Evolutionary conservation across 2,113 vertebrate genomes (phyloP), one percentile per base, ranked within the genome.

Genomic region (Eubucco bourcierii): DNA sequence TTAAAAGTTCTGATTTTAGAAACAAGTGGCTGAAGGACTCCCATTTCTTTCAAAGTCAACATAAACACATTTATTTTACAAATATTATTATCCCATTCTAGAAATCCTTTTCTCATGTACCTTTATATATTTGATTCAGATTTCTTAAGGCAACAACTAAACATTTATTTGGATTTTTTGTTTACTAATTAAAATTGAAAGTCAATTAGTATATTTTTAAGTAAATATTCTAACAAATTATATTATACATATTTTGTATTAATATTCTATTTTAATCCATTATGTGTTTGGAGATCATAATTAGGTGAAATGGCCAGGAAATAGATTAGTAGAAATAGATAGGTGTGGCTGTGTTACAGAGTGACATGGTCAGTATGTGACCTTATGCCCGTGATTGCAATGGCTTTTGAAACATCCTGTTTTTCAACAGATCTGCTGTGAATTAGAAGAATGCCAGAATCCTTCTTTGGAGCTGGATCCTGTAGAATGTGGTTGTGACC

Each of bases 381-480:
- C 39, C 15, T 60, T 67, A 53, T 16, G 31, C 15, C 44, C 31
- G 9, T 78, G 10, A 44, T 52, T 78, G 12, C 29, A 89, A 21
- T 56, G 31, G 53, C 23, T 83, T 85, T 65, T 96, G 44, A 84
- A 90, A 90, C 27, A 24, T 18, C 86, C 10, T 78, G 0, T 90
- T 87, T 96, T 91, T 95, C 75, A 50, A 95, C 87, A 99, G 99
- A 98, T 99, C 37, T 99, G 98, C 95, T 98, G 98, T 59, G 98
- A 99, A 91, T 95, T 99, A 76, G 98, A 99, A 93, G 98, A 99
- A 91, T 97, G 97, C 84, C 98, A 98, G 80, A 98, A 95, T 86
- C 98, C 97, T 91, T 98, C 95, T 96, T 97, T 98, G 78, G 98
- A 98, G 86, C 90, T 98, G 81, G 98, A 98, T 81, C 97, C 98